These are phyloP conservation scores for Noctua pronuba DNA, from an alignment of 2,888 invertebrate genomes.

Conservation along the genomic window DNA sequence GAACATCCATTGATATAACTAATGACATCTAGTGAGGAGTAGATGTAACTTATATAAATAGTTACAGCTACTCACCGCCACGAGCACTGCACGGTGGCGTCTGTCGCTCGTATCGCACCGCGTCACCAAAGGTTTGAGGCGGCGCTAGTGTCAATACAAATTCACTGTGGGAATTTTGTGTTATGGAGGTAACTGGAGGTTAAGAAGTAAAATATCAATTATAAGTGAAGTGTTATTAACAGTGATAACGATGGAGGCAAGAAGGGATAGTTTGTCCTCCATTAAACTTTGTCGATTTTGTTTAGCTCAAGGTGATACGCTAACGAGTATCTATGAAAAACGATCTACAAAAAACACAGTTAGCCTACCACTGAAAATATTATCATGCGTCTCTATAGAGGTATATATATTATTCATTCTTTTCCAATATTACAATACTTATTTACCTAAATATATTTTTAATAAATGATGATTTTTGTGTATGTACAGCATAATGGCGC, in stretches of 20 bases:
- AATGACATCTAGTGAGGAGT: constrained; percentile 69
- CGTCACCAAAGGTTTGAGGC: constrained; percentile 67
- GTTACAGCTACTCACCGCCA: constrained; percentile 63
- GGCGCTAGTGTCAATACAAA: constrained; percentile 75
- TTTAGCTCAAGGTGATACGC: constrained; percentile 91
- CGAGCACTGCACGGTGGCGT: constrained; percentile 69
- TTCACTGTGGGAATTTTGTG: constrained; percentile 63
- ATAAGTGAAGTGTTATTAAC: constrained; percentile 62
- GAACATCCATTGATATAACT: neutral
- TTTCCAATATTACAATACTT: constrained; percentile 11
- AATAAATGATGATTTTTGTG: constrained; percentile 31
- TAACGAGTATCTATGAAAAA: constrained; percentile 92
- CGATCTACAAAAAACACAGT: constrained; percentile 90
- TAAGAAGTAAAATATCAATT: constrained; percentile 75
- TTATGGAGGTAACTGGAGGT: constrained; percentile 78
- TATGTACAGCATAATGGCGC: constrained; percentile 63
- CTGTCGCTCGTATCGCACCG: constrained; percentile 35
- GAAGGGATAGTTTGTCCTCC: constrained; percentile 90
- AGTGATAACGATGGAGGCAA: constrained; percentile 89
- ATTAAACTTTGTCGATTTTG: constrained; percentile 94
- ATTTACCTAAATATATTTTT: constrained; percentile 4
- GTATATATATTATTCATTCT: constrained; percentile 82
- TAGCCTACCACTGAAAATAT: constrained; percentile 93
- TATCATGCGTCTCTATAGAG: constrained; percentile 95
- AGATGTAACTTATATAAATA: constrained; percentile 46